phyloP scores from a whole-genome alignment of 2,113 vertebrate species.

The Protobothrops mucrosquamatus region DNA sequence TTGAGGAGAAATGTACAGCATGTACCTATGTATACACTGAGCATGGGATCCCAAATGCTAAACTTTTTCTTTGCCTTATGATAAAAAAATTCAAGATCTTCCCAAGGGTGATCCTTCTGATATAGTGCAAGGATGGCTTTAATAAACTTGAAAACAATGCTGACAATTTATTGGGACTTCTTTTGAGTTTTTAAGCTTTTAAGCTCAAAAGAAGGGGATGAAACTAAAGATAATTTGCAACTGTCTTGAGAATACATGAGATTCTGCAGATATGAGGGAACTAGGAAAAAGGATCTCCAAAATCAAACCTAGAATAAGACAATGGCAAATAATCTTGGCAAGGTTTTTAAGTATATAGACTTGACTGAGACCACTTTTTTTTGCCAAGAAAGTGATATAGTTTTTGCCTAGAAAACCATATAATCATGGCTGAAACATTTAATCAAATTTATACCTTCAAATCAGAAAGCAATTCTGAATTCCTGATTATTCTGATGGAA shows the following conservation, averaged over 20 bases:
- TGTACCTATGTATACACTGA: neutral
- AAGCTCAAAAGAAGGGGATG: neutral
- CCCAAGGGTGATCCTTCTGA: neutral
- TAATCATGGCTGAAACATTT: neutral
- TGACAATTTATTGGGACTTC: neutral
- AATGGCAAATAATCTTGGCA: neutral
- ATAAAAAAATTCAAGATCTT: slow-evolving; percentile 8
- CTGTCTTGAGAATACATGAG: neutral
- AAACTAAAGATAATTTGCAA: neutral
- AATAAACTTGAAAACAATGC: neutral
- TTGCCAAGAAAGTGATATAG: neutral
- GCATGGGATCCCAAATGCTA: neutral
- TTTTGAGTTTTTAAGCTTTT: neutral
- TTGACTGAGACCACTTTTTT: neutral
- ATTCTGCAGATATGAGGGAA: neutral
- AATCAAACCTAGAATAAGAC: neutral
- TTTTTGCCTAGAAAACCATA: neutral
- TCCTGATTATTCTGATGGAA: neutral
- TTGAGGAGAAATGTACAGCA: neutral
- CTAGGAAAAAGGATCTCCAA: neutral
- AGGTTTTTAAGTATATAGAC: neutral
- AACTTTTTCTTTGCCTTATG: neutral
- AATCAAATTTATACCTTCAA: neutral
- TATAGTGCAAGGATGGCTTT: neutral
- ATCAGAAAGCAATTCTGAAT: neutral